phyloP scores from a whole-genome alignment of 2,888 invertebrate species.

The Drosophila algonquin region DNA sequence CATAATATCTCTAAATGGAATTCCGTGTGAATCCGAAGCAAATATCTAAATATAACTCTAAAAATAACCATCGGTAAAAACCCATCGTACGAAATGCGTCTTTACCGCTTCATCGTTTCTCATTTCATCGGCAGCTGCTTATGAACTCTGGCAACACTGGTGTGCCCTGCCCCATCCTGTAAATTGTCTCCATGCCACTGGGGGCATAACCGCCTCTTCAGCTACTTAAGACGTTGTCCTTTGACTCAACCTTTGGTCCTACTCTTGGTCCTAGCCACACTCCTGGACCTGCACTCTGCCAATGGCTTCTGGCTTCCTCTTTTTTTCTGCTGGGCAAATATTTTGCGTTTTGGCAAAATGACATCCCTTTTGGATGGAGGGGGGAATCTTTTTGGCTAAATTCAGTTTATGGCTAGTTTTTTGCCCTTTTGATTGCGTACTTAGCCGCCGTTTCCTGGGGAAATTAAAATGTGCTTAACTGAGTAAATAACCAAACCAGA shows the following conservation, averaged over 20 bases:
- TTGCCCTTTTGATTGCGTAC: slow-evolving; percentile 50
- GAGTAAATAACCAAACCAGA: slow-evolving; percentile 19
- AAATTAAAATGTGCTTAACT: slow-evolving; percentile 65
- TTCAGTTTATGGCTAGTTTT: slow-evolving; percentile 52
- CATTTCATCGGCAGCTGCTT: slow-evolving; percentile 62
- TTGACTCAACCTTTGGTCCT: slow-evolving; percentile 44
- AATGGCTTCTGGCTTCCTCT: slow-evolving; percentile 9
- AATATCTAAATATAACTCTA: background rate
- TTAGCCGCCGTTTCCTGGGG: slow-evolving; percentile 63
- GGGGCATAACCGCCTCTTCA: slow-evolving; percentile 50
- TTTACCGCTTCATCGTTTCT: slow-evolving; percentile 55
- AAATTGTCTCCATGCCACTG: slow-evolving; percentile 70
- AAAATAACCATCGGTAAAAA: background rate
- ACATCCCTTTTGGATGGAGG: slow-evolving; percentile 59
- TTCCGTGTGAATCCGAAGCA: no score
- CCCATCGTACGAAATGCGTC: slow-evolving; percentile 11
- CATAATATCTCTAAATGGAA: no score
- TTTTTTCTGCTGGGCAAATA: slow-evolving; percentile 46
- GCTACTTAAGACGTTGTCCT: slow-evolving; percentile 61
- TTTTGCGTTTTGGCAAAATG: slow-evolving; percentile 68
- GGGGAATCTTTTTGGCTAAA: slow-evolving; percentile 40
- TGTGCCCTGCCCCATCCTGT: slow-evolving; percentile 42
- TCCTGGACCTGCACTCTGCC: slow-evolving; percentile 21
- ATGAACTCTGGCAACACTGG: slow-evolving; percentile 59
- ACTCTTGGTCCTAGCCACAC: slow-evolving; percentile 1